These are phyloP conservation scores for Syngnathus rostellatus DNA, from an alignment of 2,797 vertebrate genomes.

Conservation along the genomic window DNA sequence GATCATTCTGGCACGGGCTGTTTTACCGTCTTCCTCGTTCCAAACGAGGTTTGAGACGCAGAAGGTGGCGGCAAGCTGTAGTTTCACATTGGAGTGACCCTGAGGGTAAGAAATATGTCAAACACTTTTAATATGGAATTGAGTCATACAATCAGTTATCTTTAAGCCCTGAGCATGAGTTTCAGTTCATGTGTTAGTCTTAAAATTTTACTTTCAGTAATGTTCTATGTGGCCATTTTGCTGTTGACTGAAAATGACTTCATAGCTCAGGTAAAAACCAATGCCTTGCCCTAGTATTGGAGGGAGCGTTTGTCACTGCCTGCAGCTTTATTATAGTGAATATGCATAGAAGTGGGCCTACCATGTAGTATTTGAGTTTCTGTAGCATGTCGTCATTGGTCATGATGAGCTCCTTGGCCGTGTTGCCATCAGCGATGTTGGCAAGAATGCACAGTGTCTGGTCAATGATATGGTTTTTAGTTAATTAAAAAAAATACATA, in stretches of 20 bases:
- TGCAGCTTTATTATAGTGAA: not conserved
- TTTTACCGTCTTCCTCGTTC: slow-evolving; percentile 97
- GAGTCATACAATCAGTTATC: not conserved
- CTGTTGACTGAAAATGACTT: too few relatives aligned
- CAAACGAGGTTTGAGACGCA: slow-evolving; percentile 98
- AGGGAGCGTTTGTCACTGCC: not conserved
- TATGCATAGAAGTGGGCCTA: slow-evolving; percentile 36
- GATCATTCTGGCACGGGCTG: not conserved
- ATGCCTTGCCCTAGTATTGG: too few relatives aligned
- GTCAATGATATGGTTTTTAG: slow-evolving; percentile 13
- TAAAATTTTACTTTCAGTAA: too few relatives aligned
- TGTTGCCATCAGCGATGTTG: slow-evolving; percentile 96
- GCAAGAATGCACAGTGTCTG: slow-evolving; percentile 95
- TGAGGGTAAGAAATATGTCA: slow-evolving; percentile 37
- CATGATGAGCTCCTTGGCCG: slow-evolving; percentile 96
- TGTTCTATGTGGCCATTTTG: too few relatives aligned
- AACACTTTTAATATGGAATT: not conserved
- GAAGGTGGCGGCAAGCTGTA: slow-evolving; percentile 95
- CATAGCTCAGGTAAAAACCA: too few relatives aligned
- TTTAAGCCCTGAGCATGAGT: not conserved
- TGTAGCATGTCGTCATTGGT: slow-evolving; percentile 97
- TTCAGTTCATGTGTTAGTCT: not conserved
- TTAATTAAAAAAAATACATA: not conserved
- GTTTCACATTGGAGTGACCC: slow-evolving; percentile 94
- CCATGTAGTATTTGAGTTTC: slow-evolving; percentile 99